Percentiles rank a stretch among this genome's conserved stretches.
Evolutionary conservation across 2,113 vertebrate species (phyloP).

Genomic region (Psettodes erumei): DNA sequence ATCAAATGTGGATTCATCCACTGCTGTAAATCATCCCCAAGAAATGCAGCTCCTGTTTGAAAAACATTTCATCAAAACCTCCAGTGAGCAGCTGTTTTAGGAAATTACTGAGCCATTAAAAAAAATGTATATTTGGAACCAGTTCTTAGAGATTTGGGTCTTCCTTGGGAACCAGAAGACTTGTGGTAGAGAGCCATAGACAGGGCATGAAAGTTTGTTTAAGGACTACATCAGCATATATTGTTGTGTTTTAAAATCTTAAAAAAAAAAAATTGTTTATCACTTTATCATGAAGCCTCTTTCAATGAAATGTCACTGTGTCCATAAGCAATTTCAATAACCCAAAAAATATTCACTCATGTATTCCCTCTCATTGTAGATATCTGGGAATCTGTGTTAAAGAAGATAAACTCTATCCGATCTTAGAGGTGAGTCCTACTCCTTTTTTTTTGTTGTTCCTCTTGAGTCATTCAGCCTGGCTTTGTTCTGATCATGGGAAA

Average conservation of each 20-base stretch:
- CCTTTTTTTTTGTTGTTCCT: constrained; percentile 9
- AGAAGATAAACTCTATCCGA: constrained; percentile 90
- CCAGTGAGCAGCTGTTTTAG: neutral
- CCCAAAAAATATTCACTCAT: neutral
- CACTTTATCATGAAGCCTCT: neutral
- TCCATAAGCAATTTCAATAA: neutral
- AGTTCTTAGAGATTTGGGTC: neutral
- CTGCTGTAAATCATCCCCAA: neutral
- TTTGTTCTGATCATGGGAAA: constrained; percentile 20
- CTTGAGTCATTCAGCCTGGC: constrained; percentile 22
- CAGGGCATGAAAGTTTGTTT: neutral
- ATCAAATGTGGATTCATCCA: neutral
- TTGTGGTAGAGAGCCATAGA: no score
- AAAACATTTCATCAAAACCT: neutral
- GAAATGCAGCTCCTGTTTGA: neutral
- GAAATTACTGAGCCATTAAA: neutral
- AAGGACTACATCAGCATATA: neutral
- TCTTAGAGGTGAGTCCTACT: constrained; percentile 85
- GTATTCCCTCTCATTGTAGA: constrained; percentile 70
- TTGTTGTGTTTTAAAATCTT: neutral
- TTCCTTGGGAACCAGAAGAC: neutral
- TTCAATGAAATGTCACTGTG: neutral
- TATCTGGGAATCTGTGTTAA: constrained; percentile 92
- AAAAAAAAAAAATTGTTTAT: no score
- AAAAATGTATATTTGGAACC: neutral